Percentiles rank a stretch among this genome's conserved stretches.
phyloP scores from a whole-genome alignment of 2,113 vertebrate species.

The Zosterops borbonicus region DNA sequence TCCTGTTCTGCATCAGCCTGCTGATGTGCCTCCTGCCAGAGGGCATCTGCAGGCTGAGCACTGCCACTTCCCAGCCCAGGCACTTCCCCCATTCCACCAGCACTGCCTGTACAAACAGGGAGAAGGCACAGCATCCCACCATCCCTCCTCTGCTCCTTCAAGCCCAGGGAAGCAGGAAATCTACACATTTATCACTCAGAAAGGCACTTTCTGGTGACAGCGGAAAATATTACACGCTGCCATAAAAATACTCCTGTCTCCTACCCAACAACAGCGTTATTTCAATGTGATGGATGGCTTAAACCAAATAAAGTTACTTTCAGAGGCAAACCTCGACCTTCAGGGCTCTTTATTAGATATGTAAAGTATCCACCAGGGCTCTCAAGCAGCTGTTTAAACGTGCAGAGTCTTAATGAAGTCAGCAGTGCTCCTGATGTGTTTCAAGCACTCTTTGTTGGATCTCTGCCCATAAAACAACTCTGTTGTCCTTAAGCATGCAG shows the following conservation, averaged over 20 bases:
- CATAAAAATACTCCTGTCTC: not conserved
- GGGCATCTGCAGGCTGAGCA: slow-evolving; percentile 11
- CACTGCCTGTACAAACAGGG: slow-evolving; percentile 37
- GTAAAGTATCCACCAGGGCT: not conserved
- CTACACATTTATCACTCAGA: not conserved
- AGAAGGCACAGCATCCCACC: not conserved
- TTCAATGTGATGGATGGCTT: not conserved
- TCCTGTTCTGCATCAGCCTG: slow-evolving; percentile 64
- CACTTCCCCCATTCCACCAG: not conserved
- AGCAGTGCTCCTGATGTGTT: not conserved
- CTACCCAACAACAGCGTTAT: not conserved
- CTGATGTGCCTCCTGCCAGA: not conserved
- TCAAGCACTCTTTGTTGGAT: not conserved
- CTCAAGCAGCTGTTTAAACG: not conserved
- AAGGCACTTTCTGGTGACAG: not conserved
- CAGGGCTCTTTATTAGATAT: not conserved
- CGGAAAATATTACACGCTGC: not conserved
- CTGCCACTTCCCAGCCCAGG: not conserved
- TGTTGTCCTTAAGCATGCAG: not conserved
- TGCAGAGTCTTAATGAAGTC: not conserved
- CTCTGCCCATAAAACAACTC: not conserved
- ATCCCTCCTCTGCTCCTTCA: slow-evolving; percentile 1
- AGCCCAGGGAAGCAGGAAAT: not conserved
- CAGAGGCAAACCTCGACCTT: not conserved
- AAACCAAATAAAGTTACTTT: not conserved